Evolutionary conservation across 2,797 vertebrate genomes (phyloP).

Genomic region (Anniella stebbinsi): DNA sequence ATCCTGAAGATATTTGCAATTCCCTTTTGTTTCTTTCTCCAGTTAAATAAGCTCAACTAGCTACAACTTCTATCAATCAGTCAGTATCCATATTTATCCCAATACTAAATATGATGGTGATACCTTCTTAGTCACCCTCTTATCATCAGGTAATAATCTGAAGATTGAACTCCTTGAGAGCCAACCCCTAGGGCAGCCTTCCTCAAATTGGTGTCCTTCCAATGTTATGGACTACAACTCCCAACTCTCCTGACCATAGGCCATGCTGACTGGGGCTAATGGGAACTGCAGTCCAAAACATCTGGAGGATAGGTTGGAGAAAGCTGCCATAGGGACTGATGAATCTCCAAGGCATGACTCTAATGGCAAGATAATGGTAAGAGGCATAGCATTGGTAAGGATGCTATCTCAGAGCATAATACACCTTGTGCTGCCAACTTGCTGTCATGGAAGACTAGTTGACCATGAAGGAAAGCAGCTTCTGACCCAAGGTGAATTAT

Average conservation of each 20-base stretch:
- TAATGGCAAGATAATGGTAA: background rate
- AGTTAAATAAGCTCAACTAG: background rate
- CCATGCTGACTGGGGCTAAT: background rate
- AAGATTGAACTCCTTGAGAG: background rate
- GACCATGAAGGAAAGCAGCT: too few species aligned
- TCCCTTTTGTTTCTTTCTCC: background rate
- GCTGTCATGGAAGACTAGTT: background rate
- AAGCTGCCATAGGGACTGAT: background rate
- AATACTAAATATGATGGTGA: background rate
- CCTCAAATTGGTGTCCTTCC: too few species aligned
- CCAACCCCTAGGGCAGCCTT: background rate
- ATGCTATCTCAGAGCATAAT: background rate
- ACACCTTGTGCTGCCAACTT: background rate
- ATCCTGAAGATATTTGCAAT: background rate
- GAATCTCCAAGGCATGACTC: background rate
- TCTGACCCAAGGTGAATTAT: background rate
- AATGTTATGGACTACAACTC: too few species aligned
- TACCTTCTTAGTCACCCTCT: background rate
- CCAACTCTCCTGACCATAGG: background rate
- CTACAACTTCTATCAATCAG: background rate
- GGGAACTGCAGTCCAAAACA: background rate
- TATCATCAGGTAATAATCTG: background rate
- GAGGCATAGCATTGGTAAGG: background rate
- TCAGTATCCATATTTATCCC: too few species aligned
- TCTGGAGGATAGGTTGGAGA: background rate